Percentiles rank a stretch among this genome's conserved stretches.
Conservation (phyloP, 2,797 vertebrate species). For the Aplochiton taeniatus region DNA sequence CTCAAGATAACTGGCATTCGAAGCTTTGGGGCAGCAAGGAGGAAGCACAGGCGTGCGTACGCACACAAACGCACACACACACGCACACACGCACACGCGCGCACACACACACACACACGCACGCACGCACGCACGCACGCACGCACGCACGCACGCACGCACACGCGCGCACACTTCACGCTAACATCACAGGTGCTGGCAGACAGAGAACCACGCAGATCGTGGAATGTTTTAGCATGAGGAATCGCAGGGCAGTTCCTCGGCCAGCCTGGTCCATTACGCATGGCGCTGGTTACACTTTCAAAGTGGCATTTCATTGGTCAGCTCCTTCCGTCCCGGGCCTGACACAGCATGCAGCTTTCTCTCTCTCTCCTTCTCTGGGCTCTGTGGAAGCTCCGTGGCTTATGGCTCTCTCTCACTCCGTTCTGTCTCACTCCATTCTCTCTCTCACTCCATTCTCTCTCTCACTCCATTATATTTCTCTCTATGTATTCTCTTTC, state of each 20-base stretch:
- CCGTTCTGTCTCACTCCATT: conserved; percentile 2
- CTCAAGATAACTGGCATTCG: too few relatives aligned
- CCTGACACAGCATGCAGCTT: neutral
- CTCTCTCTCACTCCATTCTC: neutral
- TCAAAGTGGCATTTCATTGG: conserved; percentile 40
- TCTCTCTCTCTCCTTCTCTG: neutral
- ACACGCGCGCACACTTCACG: too few relatives aligned
- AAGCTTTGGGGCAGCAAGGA: too few relatives aligned
- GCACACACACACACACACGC: too few relatives aligned
- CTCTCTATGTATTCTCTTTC: neutral
- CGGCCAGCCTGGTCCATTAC: conserved; percentile 28
- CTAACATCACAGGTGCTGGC: too few relatives aligned
- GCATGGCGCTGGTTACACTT: conserved; percentile 34
- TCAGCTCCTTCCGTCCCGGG: conserved; percentile 16
- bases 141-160: too few relatives aligned
- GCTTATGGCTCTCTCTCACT: neutral
- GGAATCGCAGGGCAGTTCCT: neutral
- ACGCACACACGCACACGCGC: too few relatives aligned
- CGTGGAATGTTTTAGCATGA: neutral
- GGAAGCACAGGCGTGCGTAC: too few relatives aligned
- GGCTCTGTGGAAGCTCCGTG: too few relatives aligned
- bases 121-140: too few relatives aligned
- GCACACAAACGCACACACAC: too few relatives aligned
- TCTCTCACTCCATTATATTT: neutral
- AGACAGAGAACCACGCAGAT: too few relatives aligned